Evolutionary conservation across 2,113 vertebrate species (phyloP).

Genomic region (Hyperoodon ampullatus): DNA sequence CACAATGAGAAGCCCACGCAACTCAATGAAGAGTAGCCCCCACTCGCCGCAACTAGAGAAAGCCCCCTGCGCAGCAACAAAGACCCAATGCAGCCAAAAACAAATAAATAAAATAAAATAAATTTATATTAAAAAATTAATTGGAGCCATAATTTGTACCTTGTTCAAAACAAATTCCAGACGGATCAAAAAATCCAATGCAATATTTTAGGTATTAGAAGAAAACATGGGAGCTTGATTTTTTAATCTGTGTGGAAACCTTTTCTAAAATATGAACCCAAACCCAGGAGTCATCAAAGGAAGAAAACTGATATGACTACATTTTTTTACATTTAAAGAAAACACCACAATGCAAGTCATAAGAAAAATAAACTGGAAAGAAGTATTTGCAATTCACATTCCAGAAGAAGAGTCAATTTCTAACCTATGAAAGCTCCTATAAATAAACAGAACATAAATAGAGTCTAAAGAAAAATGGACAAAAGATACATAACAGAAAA

Average conservation of each 20-base stretch:
- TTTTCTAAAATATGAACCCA: slow-evolving; percentile 13
- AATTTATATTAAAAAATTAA: neutral
- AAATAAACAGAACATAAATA: neutral
- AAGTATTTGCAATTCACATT: neutral
- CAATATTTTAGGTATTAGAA: neutral
- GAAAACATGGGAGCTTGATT: neutral
- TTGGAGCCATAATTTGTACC: neutral
- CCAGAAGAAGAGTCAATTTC: neutral
- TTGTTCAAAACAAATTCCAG: slow-evolving; percentile 23
- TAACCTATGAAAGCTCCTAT: neutral
- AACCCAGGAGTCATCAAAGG: neutral
- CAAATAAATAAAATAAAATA: too few relatives aligned
- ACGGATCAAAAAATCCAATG: neutral
- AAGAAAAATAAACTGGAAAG: neutral
- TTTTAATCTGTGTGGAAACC: neutral
- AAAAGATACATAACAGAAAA: neutral
- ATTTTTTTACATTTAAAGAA: neutral
- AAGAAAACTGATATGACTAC: neutral
- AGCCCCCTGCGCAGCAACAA: too few relatives aligned
- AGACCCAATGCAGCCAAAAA: too few relatives aligned
- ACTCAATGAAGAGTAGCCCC: too few relatives aligned
- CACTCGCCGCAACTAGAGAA: too few relatives aligned
- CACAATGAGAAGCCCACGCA: too few relatives aligned
- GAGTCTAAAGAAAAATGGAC: neutral
- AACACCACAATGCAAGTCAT: neutral